Percentiles rank a stretch among this genome's conserved stretches.
Conservation (phyloP, 2,113 vertebrate species). For the Andinoacara biseriatus region DNA sequence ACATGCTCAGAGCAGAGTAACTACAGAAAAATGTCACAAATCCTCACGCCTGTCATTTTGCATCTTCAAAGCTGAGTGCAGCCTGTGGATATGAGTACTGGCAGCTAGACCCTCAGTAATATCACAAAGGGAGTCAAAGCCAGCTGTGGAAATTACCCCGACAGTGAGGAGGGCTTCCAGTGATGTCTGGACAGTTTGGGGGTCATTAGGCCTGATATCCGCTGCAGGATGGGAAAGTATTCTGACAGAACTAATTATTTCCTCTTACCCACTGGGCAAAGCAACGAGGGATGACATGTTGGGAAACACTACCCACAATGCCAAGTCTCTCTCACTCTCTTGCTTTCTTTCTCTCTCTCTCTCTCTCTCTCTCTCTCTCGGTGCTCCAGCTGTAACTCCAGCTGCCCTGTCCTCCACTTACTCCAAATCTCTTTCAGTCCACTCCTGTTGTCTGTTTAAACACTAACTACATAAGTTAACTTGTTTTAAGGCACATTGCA, state of each 20-base stretch:
- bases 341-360: constrained; percentile 3
- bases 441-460: constrained; percentile 9
- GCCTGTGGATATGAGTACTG: constrained; percentile 49
- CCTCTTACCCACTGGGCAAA: constrained; percentile 8
- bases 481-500: constrained; percentile 22
- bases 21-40: constrained; percentile 39
- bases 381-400: constrained; percentile 15
- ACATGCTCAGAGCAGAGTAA: neutral
- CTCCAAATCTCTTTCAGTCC: neutral
- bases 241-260: constrained; percentile 26
- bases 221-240: constrained; percentile 9
- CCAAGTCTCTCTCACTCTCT: neutral
- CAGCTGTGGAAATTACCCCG: constrained; percentile 60
- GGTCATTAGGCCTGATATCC: constrained; percentile 8
- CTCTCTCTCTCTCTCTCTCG: neutral
- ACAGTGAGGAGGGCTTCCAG: constrained; percentile 45
- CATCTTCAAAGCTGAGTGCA: constrained; percentile 54
- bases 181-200: constrained; percentile 30
- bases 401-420: neutral
- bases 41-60: constrained; percentile 59
- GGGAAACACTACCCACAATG: constrained; percentile 33
- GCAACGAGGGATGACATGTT: constrained; percentile 33
- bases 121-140: constrained; percentile 71
- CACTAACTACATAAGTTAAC: constrained; percentile 14
- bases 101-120: constrained; percentile 34